Percentiles rank a stretch among this genome's conserved stretches.
These are phyloP conservation scores for Erpobdella octoculata DNA, from an alignment of 2,888 invertebrate species.

Conservation along the genomic window DNA sequence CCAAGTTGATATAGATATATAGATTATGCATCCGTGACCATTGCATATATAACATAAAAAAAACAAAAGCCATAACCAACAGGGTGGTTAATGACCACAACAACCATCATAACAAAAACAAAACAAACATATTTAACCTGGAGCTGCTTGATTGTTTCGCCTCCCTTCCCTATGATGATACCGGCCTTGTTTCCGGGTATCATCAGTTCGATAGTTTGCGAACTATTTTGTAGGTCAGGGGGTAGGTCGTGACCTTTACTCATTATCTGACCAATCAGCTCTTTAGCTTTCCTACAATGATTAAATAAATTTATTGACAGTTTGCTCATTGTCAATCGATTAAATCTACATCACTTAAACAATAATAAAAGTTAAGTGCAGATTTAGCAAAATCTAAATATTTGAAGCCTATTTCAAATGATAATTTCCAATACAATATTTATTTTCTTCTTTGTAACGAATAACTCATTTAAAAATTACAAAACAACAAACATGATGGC, in stretches of 20 bases:
- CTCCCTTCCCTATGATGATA: conserved; percentile 92
- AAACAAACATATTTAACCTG: conserved; percentile 50
- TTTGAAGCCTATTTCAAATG: not conserved
- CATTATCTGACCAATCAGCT: conserved; percentile 64
- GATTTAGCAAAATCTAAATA: not conserved
- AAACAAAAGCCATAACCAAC: no score
- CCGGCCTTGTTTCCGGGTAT: conserved; percentile 96
- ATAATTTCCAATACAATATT: no score
- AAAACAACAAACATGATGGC: conserved; percentile 60
- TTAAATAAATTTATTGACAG: not conserved
- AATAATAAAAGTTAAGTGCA: no score
- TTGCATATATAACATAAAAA: no score
- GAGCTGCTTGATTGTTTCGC: conserved; percentile 91
- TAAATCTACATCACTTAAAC: no score
- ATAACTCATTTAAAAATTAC: no score
- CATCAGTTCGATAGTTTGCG: conserved; percentile 70
- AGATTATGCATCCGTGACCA: no score
- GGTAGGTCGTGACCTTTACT: conserved; percentile 39
- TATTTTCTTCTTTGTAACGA: no score
- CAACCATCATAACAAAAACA: not conserved
- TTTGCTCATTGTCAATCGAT: no score
- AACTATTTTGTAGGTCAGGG: conserved; percentile 10
- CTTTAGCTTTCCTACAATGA: conserved; percentile 67
- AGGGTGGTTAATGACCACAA: no score
- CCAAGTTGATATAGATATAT: no score